These are phyloP conservation scores for Enteromius viviparus DNA, from an alignment of 2,797 vertebrate genomes.

Conservation along the genomic window DNA sequence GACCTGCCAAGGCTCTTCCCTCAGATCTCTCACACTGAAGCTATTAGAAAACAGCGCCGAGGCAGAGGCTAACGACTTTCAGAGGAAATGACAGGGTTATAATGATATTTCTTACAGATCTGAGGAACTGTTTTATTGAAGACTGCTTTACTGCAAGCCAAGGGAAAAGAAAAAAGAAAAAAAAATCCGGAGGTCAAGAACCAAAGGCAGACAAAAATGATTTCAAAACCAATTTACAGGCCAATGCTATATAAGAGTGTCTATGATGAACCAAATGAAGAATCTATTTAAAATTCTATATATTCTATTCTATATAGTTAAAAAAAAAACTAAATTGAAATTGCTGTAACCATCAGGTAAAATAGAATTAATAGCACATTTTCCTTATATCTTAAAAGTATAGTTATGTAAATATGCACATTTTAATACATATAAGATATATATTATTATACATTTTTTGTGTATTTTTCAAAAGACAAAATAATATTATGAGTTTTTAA, in stretches of 20 bases:
- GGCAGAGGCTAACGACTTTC: conserved; percentile 67
- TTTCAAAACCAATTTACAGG: conserved; percentile 35
- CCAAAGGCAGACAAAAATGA: conserved; percentile 7
- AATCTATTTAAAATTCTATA: background rate
- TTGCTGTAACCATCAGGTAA: background rate
- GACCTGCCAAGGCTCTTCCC: conserved; percentile 53
- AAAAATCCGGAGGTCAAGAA: background rate
- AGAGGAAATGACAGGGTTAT: conserved; percentile 68
- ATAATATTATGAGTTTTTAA: background rate
- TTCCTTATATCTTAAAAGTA: background rate
- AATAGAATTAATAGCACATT: background rate
- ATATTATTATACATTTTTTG: background rate
- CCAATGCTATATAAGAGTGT: background rate
- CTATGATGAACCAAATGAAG: background rate
- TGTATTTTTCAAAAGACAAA: background rate
- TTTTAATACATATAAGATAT: background rate
- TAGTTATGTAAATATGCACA: background rate
- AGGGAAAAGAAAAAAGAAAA: conserved; percentile 44
- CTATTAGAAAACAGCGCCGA: conserved; percentile 67
- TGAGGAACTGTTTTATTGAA: conserved; percentile 55
- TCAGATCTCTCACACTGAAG: conserved; percentile 67
- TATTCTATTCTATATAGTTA: background rate
- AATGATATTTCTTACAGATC: conserved; percentile 65
- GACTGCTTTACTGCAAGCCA: conserved; percentile 52
- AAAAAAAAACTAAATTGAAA: background rate